phyloP scores from a whole-genome alignment of 2,888 invertebrate genomes.

The Oasisia sp. region DNA sequence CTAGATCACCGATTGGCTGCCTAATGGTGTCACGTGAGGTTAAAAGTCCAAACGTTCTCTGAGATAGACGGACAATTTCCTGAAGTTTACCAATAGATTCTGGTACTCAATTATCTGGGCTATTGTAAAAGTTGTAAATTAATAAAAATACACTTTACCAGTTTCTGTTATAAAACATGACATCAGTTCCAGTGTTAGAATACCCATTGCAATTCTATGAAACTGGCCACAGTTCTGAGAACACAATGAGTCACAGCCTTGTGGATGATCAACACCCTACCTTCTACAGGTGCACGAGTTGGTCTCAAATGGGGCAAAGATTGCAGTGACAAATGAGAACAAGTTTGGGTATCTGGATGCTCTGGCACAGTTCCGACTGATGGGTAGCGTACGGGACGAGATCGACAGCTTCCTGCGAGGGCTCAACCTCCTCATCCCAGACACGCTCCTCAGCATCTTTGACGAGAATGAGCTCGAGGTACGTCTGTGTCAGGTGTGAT shows the following conservation, averaged over 20 bases:
- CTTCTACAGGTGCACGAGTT: conserved; percentile 75
- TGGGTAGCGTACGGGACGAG: conserved; percentile 83
- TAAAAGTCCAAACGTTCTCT: too few relatives aligned
- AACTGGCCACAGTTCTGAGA: too few relatives aligned
- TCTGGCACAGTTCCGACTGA: conserved; percentile 87
- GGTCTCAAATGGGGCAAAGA: conserved; percentile 82
- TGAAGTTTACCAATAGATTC: too few relatives aligned
- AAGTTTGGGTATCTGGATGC: conserved; percentile 85
- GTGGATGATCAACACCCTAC: background rate
- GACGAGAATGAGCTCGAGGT: conserved; percentile 97
- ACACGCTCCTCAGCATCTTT: conserved; percentile 91
- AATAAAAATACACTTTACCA: too few relatives aligned
- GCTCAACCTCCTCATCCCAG: conserved; percentile 89
- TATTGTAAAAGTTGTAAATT: too few relatives aligned
- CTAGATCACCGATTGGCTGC: too few relatives aligned
- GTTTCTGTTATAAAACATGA: too few relatives aligned
- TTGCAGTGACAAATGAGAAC: conserved; percentile 79
- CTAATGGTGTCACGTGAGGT: too few relatives aligned
- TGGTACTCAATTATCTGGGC: too few relatives aligned
- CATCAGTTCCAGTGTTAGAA: conserved; percentile 20
- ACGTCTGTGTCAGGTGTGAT: conserved; percentile 43
- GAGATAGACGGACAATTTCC: too few relatives aligned
- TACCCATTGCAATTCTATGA: too few relatives aligned
- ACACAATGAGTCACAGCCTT: too few relatives aligned
- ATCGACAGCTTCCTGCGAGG: conserved; percentile 90